Evolutionary conservation across 2,888 invertebrate genomes (phyloP), one percentile per base, ranked within the genome.

Genomic region (Resseliella maxima): DNA sequence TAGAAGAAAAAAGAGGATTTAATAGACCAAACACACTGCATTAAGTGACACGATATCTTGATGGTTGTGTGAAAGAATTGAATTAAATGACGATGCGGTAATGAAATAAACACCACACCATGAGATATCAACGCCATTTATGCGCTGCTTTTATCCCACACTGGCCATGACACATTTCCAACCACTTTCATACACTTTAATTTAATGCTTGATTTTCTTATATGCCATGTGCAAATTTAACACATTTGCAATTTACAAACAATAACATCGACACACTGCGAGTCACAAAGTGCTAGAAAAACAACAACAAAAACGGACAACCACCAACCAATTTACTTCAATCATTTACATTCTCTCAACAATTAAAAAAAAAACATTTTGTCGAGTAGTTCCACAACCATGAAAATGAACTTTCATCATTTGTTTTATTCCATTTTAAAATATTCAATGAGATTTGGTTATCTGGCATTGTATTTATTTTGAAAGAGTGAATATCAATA

Each of bases 11-110:
- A 41, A 12, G 12, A 12, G 5, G 41, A 31, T 15, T 72, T 72
- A 72, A 31, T 35, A 72, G 72, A 72, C 72, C 72, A 31, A 31
- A 12, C 12, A n/a, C n/a, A 72, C 72, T 27, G 31, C 59, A 50
- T 72, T n/a, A 72, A 59, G 31, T 35, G 72, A 72, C 72, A 72
- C 31, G 72, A 72, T 72, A 72, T 31, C 72, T 27, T 72, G 72
- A 72, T 72, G 35, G 15, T 15, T 72, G 72, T 72, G 72, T 35
- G 72, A 72, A 72, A 72, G 35, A 72, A 72, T 72, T 72, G 72
- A 72, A 72, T 72, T 72, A 72, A 72, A 72, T 72, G 72, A 72
- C 72, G 72, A 31, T 72, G 72, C 72, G 72, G 72, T 72, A 72
- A 72, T 72, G 72, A 72, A 72, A 72, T 72, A 35, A 31, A 72